Evolutionary conservation across 2,797 vertebrate species (phyloP).

Genomic region (Oryzias dopingdopingensis): DNA sequence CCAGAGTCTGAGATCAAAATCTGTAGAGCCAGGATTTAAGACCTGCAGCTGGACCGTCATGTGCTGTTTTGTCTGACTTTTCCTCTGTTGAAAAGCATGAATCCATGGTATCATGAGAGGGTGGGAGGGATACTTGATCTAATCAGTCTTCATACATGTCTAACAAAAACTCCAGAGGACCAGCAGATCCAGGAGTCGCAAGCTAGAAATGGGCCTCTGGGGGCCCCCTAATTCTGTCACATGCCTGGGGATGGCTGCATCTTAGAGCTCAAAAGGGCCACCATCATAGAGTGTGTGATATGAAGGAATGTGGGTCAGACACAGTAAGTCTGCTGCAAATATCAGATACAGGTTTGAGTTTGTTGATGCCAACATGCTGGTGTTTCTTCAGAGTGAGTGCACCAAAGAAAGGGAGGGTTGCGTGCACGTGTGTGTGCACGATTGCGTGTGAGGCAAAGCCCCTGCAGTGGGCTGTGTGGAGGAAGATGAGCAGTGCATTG

Average conservation of each 20-base stretch:
- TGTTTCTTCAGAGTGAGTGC: constrained; percentile 18
- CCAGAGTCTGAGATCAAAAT: no score
- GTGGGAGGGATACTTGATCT: no score
- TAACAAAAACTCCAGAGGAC: neutral
- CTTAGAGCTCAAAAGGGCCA: constrained; percentile 52
- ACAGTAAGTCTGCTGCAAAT: no score
- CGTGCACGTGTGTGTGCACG: constrained; percentile 19
- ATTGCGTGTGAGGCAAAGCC: constrained; percentile 31
- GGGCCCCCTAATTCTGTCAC: constrained; percentile 67
- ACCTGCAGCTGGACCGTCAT: no score
- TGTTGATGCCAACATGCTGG: constrained; percentile 26
- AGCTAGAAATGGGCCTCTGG: constrained; percentile 43
- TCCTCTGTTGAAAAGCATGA: no score
- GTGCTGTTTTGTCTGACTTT: no score
- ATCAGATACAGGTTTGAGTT: constrained; percentile 20
- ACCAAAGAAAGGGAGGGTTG: neutral
- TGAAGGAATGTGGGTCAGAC: no score
- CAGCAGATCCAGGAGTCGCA: constrained; percentile 45
- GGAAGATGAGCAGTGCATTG: constrained; percentile 68
- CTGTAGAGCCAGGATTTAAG: no score
- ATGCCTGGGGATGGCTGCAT: constrained; percentile 53
- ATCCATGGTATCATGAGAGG: no score
- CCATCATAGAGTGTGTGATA: neutral
- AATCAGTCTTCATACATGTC: no score
- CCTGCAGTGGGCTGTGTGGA: constrained; percentile 38